These are phyloP conservation scores for Tetragonula clypearis DNA, from an alignment of 1,140 invertebrate genomes.

Conservation along the genomic window DNA sequence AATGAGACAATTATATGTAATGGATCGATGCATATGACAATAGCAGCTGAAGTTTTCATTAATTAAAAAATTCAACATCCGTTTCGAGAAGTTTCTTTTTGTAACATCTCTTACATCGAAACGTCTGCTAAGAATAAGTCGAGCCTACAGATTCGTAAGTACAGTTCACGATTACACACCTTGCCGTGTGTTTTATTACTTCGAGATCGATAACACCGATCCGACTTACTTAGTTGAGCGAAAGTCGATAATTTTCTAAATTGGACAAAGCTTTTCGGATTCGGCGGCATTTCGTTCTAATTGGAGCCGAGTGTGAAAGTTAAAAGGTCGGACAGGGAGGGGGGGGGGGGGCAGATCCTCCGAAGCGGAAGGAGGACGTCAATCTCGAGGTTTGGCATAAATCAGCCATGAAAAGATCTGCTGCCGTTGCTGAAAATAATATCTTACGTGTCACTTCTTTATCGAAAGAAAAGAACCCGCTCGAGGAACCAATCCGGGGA, in stretches of 20 bases:
- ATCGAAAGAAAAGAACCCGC: conserved; percentile 34
- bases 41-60: too few relatives aligned
- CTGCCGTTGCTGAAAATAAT: conserved; percentile 52
- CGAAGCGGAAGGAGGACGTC: conserved; percentile 16
- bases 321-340: not conserved
- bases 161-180: not conserved
- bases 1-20: too few relatives aligned
- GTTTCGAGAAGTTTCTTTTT: too few relatives aligned
- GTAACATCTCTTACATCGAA: too few relatives aligned
- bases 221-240: not conserved
- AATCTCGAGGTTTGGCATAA: conserved; percentile 33
- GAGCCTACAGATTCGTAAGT: too few relatives aligned
- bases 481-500: not conserved
- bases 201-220: not conserved
- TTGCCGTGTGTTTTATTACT: not conserved
- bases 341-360: not conserved
- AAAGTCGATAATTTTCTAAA: conserved; percentile 2
- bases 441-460: conserved; percentile 53
- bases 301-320: not conserved
- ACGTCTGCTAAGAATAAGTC: too few relatives aligned
- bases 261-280: not conserved
- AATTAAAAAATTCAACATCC: too few relatives aligned
- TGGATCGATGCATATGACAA: too few relatives aligned
- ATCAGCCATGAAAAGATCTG: conserved; percentile 52
- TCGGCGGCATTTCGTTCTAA: not conserved